phyloP scores from a whole-genome alignment of 2,113 vertebrate species.

The Catharus minimus region DNA sequence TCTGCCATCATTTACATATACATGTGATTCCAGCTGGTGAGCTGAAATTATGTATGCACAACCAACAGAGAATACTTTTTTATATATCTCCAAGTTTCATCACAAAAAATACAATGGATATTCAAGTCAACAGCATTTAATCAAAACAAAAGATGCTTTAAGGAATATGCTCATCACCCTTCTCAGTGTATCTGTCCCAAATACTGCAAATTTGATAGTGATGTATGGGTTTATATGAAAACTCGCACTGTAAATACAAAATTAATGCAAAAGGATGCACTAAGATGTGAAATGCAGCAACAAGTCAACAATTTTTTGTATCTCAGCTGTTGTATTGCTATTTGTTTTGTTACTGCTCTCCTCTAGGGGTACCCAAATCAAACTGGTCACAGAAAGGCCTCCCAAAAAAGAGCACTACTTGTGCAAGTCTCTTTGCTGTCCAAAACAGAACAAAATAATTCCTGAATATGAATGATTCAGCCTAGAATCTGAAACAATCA shows the following conservation, averaged over 20 bases:
- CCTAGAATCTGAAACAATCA: not conserved
- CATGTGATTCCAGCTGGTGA: constrained; percentile 56
- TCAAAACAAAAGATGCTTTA: not conserved
- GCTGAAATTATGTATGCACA: constrained; percentile 44
- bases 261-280: not conserved
- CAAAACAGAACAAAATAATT: not conserved
- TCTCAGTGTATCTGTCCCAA: not conserved
- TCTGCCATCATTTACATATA: constrained; percentile 47
- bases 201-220: not conserved
- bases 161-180: not conserved
- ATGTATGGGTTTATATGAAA: not conserved
- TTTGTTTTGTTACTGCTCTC: not conserved
- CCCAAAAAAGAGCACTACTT: not conserved
- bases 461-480: not conserved
- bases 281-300: not conserved
- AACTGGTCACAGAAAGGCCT: not conserved
- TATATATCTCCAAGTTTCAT: constrained; percentile 7
- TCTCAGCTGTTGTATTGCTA: not conserved
- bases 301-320: not conserved
- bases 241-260: not conserved
- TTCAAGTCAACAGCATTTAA: constrained; percentile 1
- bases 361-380: not conserved
- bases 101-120: constrained; percentile 32
- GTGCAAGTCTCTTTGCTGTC: not conserved
- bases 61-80: constrained; percentile 32